These are phyloP conservation scores for Porites divaricata DNA, from an alignment of 92 coral and sea anemone species.

Conservation along the genomic window DNA sequence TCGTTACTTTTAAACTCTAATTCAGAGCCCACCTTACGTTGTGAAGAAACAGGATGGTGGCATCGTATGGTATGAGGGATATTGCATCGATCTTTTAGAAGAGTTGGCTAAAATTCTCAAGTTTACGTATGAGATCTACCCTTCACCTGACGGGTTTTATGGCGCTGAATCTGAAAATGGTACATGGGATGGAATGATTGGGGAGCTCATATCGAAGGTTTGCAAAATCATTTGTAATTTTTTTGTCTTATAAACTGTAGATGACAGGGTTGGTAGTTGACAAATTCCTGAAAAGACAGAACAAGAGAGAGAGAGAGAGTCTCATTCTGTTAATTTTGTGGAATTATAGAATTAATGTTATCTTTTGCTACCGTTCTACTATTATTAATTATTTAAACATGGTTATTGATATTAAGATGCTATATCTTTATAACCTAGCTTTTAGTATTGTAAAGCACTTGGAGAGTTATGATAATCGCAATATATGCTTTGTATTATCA, in stretches of 20 bases:
- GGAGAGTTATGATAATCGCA: too few species aligned
- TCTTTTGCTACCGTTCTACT: too few species aligned
- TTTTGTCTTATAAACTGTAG: background rate
- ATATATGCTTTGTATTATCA: too few species aligned
- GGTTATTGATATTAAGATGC: too few species aligned
- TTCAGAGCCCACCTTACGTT: constrained; percentile 60
- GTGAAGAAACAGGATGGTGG: constrained; percentile 16
- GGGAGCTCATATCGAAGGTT: constrained; percentile 70
- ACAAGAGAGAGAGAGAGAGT: too few species aligned
- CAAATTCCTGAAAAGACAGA: background rate
- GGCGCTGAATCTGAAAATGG: constrained; percentile 64
- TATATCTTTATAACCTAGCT: too few species aligned
- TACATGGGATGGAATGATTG: constrained; percentile 84
- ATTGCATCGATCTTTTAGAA: constrained; percentile 76
- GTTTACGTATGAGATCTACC: constrained; percentile 75
- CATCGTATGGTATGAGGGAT: constrained; percentile 57
- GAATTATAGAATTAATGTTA: too few species aligned
- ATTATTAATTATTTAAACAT: too few species aligned
- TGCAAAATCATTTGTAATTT: background rate
- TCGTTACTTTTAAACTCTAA: background rate
- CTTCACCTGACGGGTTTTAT: constrained; percentile 58
- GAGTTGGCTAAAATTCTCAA: constrained; percentile 65
- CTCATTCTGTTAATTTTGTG: too few species aligned
- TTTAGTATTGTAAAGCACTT: too few species aligned
- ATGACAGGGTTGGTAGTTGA: background rate